Base-by-base conservation (phyloP, 2,113 vertebrate genomes). In the Silurus asotus region DNA sequence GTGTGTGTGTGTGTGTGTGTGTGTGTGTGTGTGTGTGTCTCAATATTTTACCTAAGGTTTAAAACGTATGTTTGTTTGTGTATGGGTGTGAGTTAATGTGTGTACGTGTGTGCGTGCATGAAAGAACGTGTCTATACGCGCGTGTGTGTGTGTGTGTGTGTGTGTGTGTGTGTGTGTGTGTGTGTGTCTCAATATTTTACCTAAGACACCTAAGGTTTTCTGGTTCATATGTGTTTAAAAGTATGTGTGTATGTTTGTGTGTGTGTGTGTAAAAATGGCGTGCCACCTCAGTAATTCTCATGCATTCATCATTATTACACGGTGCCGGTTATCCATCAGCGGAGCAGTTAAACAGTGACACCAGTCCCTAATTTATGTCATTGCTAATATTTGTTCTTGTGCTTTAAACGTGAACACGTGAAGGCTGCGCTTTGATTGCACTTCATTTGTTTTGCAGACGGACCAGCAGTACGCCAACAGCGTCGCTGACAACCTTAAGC, bases 401-500 rank as follows among this genome's bases (percentile, higher is more conserved):
- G 70, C 28, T 19, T 37, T 37, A 37, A 37, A 37, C 37, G 37
- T 37, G 69, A 17, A 56, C 61, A n/a, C 13, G 23, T 58, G 20
- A 17, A 49, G 65, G 70, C 58, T 20, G n/a, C 10, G 23, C 45
- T 59, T 77, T 64, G n/a, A 62, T 62, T 72, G 13, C 49, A 8
- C 48, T 62, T 77, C 10, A 2, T 90, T 65, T 86, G 51, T 84
- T 80, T 89, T 88, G 8, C 90, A 95, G 94, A 93, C 94, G 13
- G 94, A 95, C 89, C 94, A 92, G 87, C 94, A 95, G 88, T 95
- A 94, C 0, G 93, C 94, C 90, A 93, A 90, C 92, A 90, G 91
- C 84, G 94, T 95, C 87, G 93, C 94, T 67, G 94, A 95, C 70
- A 94, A 93, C 93, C 92, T 95, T 86, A 94, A 94, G 91, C 93